Percentiles rank a stretch among this genome's conserved stretches.
These are phyloP conservation scores for Lepidothrix coronata DNA, from an alignment of 2,113 vertebrate species.

Conservation along the genomic window DNA sequence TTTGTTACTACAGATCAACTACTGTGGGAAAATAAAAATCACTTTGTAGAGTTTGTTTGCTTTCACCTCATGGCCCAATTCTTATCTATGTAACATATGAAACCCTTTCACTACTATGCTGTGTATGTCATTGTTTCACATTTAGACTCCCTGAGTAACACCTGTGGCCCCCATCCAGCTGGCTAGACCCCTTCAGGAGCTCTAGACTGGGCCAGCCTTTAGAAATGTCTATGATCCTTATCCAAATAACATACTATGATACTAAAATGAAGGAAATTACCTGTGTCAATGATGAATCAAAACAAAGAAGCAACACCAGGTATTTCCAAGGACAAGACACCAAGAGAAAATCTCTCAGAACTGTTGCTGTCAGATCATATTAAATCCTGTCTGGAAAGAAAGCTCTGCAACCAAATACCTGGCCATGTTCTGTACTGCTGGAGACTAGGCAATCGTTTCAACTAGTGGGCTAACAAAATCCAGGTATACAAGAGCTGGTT, in stretches of 20 bases:
- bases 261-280: background rate
- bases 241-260: background rate
- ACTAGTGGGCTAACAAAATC: background rate
- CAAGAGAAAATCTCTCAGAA: background rate
- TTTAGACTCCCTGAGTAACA: background rate
- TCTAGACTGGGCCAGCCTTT: background rate
- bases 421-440: background rate
- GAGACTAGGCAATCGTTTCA: background rate
- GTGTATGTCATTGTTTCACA: background rate
- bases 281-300: background rate
- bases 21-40: background rate
- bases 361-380: background rate
- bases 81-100: background rate
- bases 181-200: background rate
- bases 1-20: background rate
- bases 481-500: background rate
- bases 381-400: background rate
- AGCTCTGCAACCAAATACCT: background rate
- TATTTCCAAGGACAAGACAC: background rate
- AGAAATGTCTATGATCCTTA: background rate
- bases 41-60: background rate
- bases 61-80: background rate
- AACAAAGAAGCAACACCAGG: background rate
- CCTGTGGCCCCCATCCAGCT: background rate
- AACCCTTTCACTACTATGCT: background rate